phyloP scores from a whole-genome alignment of 2,797 vertebrate species.

The Sebastes melanostomus region DNA sequence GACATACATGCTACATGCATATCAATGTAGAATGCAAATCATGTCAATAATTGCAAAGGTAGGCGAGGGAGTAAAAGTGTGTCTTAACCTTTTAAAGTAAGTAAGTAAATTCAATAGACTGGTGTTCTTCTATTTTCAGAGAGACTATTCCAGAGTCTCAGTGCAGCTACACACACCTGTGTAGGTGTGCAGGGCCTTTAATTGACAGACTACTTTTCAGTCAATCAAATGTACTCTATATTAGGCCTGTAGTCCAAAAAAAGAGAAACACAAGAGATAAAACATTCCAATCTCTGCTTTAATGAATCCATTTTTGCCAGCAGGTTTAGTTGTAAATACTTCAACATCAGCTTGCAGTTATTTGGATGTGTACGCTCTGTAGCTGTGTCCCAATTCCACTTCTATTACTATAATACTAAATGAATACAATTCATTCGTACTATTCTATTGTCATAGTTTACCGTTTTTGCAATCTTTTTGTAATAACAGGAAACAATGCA shows the following conservation, averaged over 20 bases:
- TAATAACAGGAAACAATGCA: neutral
- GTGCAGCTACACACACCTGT: neutral
- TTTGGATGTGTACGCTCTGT: no score
- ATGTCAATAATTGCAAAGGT: neutral
- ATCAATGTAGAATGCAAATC: neutral
- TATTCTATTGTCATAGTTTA: neutral
- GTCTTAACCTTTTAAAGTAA: neutral
- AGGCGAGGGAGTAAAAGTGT: neutral
- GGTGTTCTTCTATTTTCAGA: neutral
- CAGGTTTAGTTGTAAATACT: neutral
- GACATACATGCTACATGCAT: neutral
- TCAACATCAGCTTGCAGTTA: neutral
- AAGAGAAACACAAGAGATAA: neutral
- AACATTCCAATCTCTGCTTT: neutral
- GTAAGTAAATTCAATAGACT: neutral
- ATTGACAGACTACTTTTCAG: neutral
- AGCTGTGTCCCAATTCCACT: neutral
- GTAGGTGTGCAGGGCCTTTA: neutral
- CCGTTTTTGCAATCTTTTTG: neutral
- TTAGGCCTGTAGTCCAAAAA: accelerated
- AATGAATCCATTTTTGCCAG: neutral
- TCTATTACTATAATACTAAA: neutral
- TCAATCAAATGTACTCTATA: neutral
- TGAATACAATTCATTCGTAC: neutral
- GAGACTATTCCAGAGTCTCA: neutral